phyloP scores from a whole-genome alignment of 2,888 invertebrate genomes.

The Sesia apiformis region DNA sequence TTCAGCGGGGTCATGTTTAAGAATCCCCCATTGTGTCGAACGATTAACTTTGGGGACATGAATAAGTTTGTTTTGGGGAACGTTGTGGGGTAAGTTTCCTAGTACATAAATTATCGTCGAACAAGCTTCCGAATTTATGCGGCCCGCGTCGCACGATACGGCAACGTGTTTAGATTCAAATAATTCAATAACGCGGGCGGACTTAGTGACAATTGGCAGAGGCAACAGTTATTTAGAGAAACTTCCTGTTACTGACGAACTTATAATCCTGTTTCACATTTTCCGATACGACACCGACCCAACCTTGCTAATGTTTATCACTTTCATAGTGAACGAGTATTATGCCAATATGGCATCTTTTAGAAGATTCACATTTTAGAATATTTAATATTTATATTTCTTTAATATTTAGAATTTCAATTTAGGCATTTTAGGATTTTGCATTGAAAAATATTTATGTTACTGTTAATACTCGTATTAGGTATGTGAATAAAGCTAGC shows the following conservation, averaged over 20 bases:
- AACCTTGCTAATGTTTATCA: too few species aligned
- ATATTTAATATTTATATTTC: too few species aligned
- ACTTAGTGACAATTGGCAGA: constrained; percentile 27
- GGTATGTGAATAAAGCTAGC: too few species aligned
- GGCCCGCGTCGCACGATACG: constrained; percentile 14
- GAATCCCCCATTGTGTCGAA: constrained; percentile 29
- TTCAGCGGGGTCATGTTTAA: constrained; percentile 16
- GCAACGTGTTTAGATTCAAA: constrained; percentile 27
- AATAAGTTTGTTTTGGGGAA: constrained; percentile 32
- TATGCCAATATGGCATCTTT: too few species aligned
- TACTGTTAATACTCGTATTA: too few species aligned
- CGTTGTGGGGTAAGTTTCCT: constrained; percentile 21
- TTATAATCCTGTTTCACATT: background rate
- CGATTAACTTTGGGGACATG: constrained; percentile 38
- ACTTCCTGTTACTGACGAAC: background rate
- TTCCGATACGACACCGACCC: too few species aligned
- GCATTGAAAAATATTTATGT: too few species aligned
- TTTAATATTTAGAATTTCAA: too few species aligned
- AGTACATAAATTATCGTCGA: constrained; percentile 42
- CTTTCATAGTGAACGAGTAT: too few species aligned
- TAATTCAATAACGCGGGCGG: constrained; percentile 30
- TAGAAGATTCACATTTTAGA: too few species aligned
- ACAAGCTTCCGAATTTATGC: constrained; percentile 40
- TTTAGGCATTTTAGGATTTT: too few species aligned
- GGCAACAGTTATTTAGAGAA: constrained; percentile 20